phyloP scores from a whole-genome alignment of 2,888 invertebrate species.

The Thelaira solivaga region DNA sequence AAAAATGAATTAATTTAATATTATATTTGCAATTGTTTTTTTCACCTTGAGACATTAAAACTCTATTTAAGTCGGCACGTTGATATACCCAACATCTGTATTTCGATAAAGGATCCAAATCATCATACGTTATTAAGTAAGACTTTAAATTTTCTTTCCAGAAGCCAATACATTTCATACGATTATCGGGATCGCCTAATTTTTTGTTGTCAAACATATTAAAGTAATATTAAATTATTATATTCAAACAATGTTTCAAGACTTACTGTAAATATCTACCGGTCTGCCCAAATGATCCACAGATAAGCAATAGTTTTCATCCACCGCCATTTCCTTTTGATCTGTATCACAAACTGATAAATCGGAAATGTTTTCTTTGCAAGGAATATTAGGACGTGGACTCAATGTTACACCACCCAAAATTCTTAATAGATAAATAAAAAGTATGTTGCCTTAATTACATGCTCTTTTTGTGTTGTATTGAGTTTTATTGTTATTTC shows the following conservation, averaged over 20 bases:
- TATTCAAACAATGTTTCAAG: not conserved
- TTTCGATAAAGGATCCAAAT: slow-evolving; percentile 95
- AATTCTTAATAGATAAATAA: slow-evolving; percentile 79
- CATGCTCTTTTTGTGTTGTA: not conserved
- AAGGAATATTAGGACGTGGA: slow-evolving; percentile 94
- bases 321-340: slow-evolving; percentile 94
- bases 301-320: slow-evolving; percentile 97
- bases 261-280: slow-evolving; percentile 88
- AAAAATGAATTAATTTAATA: not conserved
- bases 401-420: slow-evolving; percentile 96
- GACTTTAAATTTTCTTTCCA: slow-evolving; percentile 99
- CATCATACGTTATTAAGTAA: slow-evolving; percentile 96
- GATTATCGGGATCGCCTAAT: slow-evolving; percentile 90
- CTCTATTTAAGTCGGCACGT: slow-evolving; percentile 92
- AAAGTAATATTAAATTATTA: not conserved
- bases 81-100: slow-evolving; percentile 99
- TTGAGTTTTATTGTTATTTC: too few species aligned
- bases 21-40: not conserved
- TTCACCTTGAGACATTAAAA: slow-evolving; percentile 85
- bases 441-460: not conserved
- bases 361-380: slow-evolving; percentile 95
- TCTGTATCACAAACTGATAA: slow-evolving; percentile 97
- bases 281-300: slow-evolving; percentile 97
- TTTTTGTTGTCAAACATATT: not conserved
- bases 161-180: slow-evolving; percentile 97